Percentiles rank a stretch among this genome's conserved stretches.
Evolutionary conservation across 2,113 vertebrate genomes (phyloP).

Genomic region (Spermophilus dauricus): DNA sequence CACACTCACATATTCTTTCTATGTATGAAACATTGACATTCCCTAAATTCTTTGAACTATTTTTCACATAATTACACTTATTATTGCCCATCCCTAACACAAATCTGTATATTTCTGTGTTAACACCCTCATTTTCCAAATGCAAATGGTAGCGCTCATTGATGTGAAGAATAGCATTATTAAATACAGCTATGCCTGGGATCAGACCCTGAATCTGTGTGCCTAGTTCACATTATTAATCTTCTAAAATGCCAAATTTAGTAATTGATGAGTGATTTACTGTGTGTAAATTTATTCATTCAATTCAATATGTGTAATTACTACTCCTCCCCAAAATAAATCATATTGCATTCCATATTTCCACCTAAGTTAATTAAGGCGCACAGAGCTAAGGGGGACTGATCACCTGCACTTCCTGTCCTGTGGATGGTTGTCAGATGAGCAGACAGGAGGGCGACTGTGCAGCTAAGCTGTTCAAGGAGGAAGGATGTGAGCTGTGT

Average conservation of each 20-base stretch:
- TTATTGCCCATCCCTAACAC: too few relatives aligned
- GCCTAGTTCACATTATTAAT: not conserved
- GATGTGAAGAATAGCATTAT: not conserved
- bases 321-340: not conserved
- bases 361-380: too few relatives aligned
- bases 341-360: not conserved
- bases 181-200: not conserved
- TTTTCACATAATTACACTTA: not conserved
- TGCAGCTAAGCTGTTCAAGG: too few relatives aligned
- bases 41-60: not conserved
- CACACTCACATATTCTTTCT: too few relatives aligned
- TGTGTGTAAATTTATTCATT: not conserved
- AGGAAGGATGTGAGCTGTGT: too few relatives aligned
- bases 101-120: too few relatives aligned
- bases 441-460: too few relatives aligned
- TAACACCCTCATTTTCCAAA: not conserved
- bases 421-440: accelerated
- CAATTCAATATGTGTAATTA: not conserved
- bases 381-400: too few relatives aligned
- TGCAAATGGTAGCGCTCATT: not conserved
- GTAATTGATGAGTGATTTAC: not conserved
- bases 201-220: not conserved
- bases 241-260: too few relatives aligned
- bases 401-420: too few relatives aligned
- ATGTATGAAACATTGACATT: too few relatives aligned